These are phyloP conservation scores for Bovichtus diacanthus DNA, from an alignment of 2,797 vertebrate species.

Conservation along the genomic window DNA sequence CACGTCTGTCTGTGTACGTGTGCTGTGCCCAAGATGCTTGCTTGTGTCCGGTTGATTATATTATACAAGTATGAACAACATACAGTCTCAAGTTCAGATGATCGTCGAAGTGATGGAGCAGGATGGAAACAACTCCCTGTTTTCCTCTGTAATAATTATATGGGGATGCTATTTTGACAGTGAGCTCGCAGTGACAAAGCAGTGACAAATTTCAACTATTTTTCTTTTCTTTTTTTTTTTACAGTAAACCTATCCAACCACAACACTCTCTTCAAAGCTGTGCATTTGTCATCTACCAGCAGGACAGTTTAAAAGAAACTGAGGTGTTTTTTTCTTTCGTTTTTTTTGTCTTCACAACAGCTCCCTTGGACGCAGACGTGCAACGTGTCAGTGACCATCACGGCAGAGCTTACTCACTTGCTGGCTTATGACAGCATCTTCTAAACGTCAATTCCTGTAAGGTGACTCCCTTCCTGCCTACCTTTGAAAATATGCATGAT, in stretches of 20 bases:
- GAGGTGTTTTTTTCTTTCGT: background rate
- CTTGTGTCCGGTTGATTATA: conserved; percentile 44
- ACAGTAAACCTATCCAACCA: conserved; percentile 23
- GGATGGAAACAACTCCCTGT: background rate
- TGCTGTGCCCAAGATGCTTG: conserved; percentile 37
- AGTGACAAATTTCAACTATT: too few relatives aligned
- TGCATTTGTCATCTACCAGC: conserved; percentile 18
- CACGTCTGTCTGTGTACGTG: conserved; percentile 47
- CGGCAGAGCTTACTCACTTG: conserved; percentile 21
- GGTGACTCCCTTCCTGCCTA: conserved; percentile 34
- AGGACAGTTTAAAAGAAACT: conserved; percentile 2
- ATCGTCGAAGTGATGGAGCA: conserved; percentile 17
- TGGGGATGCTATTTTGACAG: conserved; percentile 17
- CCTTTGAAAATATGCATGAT: conserved; percentile 29
- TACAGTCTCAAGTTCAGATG: conserved; percentile 17
- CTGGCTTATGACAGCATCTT: conserved; percentile 34
- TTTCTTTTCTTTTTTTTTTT: conserved; percentile 25
- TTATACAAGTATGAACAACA: conserved; percentile 31
- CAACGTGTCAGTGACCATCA: conserved; percentile 26
- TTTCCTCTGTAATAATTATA: conserved; percentile 11
- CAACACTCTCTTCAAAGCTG: conserved; percentile 24
- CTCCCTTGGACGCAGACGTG: conserved; percentile 33
- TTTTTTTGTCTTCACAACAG: conserved; percentile 31
- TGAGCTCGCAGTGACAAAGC: conserved; percentile 27
- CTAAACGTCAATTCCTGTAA: conserved; percentile 28